phyloP scores from a whole-genome alignment of 2,113 vertebrate genomes.

The Saguinus imperator region DNA sequence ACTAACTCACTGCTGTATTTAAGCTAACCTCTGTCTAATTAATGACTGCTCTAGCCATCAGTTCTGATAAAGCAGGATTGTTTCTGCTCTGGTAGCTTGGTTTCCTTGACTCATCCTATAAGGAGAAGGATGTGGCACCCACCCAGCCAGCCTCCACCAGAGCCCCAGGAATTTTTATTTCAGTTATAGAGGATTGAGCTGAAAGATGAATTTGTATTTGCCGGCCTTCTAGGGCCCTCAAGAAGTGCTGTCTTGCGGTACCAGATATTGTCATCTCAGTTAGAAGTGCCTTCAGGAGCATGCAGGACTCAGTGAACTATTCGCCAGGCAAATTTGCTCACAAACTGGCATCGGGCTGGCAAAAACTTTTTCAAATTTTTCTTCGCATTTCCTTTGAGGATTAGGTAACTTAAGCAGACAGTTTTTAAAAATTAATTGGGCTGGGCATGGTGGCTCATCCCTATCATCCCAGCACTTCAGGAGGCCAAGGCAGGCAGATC shows the following conservation, averaged over 20 bases:
- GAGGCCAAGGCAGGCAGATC: too few species aligned
- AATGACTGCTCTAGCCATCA: background rate
- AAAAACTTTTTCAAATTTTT: background rate
- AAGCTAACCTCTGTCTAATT: conserved; percentile 61
- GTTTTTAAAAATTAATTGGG: background rate
- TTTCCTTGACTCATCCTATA: background rate
- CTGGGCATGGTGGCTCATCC: too few species aligned
- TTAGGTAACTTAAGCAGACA: background rate
- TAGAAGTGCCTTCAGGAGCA: background rate
- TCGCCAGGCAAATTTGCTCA: background rate
- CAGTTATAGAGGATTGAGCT: background rate
- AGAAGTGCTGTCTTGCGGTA: background rate
- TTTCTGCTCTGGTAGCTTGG: background rate
- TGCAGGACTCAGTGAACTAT: background rate
- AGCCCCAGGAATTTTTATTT: background rate
- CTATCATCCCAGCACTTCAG: too few species aligned
- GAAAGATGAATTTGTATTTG: background rate
- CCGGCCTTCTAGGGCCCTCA: background rate
- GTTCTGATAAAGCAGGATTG: conserved; percentile 33
- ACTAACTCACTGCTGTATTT: conserved; percentile 66
- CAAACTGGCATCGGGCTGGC: background rate
- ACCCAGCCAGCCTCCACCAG: background rate
- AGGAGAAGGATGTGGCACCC: background rate
- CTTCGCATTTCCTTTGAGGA: background rate
- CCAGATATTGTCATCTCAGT: background rate